Conservation (phyloP, 1,140 invertebrate genomes). For the Leptopilina clavipes region DNA sequence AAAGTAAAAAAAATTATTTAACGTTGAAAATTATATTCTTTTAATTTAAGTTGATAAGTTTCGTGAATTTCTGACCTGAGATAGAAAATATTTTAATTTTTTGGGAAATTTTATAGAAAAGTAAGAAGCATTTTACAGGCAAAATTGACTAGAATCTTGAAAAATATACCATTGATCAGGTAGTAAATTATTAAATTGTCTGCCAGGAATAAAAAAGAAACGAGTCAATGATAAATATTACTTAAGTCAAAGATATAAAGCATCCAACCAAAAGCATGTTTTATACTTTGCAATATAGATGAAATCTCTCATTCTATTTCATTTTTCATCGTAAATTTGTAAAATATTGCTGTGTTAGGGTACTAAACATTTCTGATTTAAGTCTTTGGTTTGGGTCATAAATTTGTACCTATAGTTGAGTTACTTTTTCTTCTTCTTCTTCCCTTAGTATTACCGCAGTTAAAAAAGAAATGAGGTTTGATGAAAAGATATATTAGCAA, state of each 20-base stretch:
- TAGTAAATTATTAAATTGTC: neutral
- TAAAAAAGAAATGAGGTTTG: neutral
- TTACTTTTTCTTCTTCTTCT: neutral
- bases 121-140: too few relatives aligned
- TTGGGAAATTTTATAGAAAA: too few relatives aligned
- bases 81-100: too few relatives aligned
- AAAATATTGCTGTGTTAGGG: neutral
- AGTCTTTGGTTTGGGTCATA: neutral
- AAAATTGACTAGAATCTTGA: too few relatives aligned
- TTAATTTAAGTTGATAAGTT: too few relatives aligned
- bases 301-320: constrained; percentile 7
- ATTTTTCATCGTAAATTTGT: constrained; percentile 5
- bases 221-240: neutral
- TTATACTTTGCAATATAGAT: constrained; percentile 6
- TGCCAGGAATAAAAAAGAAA: neutral
- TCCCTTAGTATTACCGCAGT: neutral
- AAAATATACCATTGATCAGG: neutral
- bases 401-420: neutral
- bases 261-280: neutral
- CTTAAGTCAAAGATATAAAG: neutral
- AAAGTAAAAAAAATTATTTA: too few relatives aligned
- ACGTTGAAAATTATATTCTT: too few relatives aligned
- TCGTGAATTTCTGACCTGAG: too few relatives aligned
- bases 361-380: constrained; percentile 6
- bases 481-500: neutral